Conservation (phyloP, 2,113 vertebrate genomes). For the Neomonachus schauinslandi region DNA sequence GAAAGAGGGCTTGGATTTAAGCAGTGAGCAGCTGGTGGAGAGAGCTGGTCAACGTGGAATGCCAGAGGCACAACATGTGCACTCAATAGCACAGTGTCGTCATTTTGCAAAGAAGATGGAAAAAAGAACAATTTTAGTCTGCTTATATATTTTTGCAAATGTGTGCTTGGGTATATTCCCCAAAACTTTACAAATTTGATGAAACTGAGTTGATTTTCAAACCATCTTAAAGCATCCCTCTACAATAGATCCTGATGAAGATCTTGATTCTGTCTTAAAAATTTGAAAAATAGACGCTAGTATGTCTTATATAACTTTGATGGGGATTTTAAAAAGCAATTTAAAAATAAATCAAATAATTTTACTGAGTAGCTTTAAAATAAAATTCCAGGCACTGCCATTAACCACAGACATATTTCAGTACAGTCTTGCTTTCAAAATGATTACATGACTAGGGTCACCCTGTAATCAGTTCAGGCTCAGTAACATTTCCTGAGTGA, state of each 20-base stretch:
- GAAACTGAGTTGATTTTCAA: not conserved
- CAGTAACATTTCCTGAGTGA: not conserved
- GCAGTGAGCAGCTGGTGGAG: not conserved
- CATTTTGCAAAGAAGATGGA: not conserved
- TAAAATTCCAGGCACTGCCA: not conserved
- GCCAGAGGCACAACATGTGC: not conserved
- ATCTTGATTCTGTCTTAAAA: not conserved
- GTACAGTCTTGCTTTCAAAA: not conserved
- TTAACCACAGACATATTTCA: not conserved
- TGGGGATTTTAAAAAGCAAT: slow-evolving; percentile 1
- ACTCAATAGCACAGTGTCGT: too few relatives aligned
- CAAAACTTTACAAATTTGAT: not conserved
- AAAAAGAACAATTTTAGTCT: not conserved
- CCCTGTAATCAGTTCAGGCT: not conserved
- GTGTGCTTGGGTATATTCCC: not conserved
- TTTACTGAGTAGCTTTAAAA: not conserved
- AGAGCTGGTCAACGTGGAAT: accelerated
- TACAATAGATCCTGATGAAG: not conserved
- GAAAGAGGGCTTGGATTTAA: not conserved
- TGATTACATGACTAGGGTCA: not conserved
- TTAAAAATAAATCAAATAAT: slow-evolving; percentile 41
- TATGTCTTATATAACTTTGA: not conserved
- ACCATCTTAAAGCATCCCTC: not conserved
- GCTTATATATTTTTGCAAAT: not conserved
- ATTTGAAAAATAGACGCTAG: not conserved